phyloP scores from a whole-genome alignment of 2,113 vertebrate genomes.

The Mirza zaza region DNA sequence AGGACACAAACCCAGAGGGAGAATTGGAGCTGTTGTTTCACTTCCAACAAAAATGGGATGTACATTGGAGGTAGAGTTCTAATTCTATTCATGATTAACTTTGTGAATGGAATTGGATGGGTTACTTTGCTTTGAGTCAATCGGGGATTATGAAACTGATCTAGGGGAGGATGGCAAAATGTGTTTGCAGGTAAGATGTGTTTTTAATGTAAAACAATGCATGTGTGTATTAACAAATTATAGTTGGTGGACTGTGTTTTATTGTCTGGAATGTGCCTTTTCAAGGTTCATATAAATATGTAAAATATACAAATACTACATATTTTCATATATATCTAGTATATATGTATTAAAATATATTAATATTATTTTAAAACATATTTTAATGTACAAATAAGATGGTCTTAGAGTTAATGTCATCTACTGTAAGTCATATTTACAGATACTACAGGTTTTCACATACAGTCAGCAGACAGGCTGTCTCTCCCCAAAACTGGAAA shows the following conservation, averaged over 20 bases:
- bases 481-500: constrained; percentile 14
- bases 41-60: background rate
- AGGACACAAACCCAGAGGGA: background rate
- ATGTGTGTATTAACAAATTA: background rate
- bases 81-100: background rate
- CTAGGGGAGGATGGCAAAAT: background rate
- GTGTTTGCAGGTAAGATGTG: constrained; percentile 37
- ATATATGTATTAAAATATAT: background rate
- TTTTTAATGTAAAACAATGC: background rate
- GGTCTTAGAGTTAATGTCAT: background rate
- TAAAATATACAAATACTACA: background rate
- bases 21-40: background rate
- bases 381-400: background rate
- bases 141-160: background rate
- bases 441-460: background rate
- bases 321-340: background rate
- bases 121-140: background rate
- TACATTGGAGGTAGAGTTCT: background rate
- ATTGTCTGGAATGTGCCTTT: constrained; percentile 77
- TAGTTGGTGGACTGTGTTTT: constrained; percentile 35
- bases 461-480: background rate
- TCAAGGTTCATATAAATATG: constrained; percentile 55
- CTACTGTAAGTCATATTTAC: background rate
- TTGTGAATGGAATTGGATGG: background rate
- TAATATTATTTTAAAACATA: background rate